Evolutionary conservation across 2,113 vertebrate genomes (phyloP), one percentile per base, ranked within the genome.

Genomic region (Atrichornis clamosus): DNA sequence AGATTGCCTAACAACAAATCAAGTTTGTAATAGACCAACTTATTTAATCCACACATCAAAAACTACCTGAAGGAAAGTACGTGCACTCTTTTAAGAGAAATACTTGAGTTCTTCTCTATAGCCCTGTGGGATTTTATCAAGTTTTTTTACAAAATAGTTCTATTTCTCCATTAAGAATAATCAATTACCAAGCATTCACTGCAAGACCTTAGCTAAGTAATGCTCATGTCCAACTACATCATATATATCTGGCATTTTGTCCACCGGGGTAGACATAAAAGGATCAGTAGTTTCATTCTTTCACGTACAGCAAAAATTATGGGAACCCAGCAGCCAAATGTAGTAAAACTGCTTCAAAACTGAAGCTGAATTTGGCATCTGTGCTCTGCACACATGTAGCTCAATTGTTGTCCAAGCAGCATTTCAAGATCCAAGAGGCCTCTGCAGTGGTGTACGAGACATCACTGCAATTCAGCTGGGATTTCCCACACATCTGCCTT

Each of bases 281-380:
- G 84, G 80, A 87, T 75, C 60, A 24, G 86, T 89, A 97, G 95
- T 95, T 92, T 89, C 95, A 96, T 96, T 97, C 93, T 87, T 95
- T 78, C 96, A 97, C 80, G 64, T 93, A 95, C 69, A 60, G 49
- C 64, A 95, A 84, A 94, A 95, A 91, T 67, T 92, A 92, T 89
- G 76, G 86, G 64, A 69, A 78, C 64, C 41, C 77, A 84, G 84
- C 56, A 91, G 96, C 96, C 96, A 97, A 97, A 75, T 44, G 94
- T 87, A 96, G 96, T 97, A 96, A 96, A 96, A 96, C 64, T 95
- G 89, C 77, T 88, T 92, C 76, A 89, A 13, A 27, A 44, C 32
- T 94, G 91, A 95, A 90, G 80, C 69, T 78, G 89, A 75, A 92
- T 88, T 93, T 96, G 94, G 95, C 95, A 94, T 16, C 56, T 52